These are phyloP conservation scores for Osmoderma eremita DNA, from an alignment of 2,888 invertebrate species.

Conservation along the genomic window DNA sequence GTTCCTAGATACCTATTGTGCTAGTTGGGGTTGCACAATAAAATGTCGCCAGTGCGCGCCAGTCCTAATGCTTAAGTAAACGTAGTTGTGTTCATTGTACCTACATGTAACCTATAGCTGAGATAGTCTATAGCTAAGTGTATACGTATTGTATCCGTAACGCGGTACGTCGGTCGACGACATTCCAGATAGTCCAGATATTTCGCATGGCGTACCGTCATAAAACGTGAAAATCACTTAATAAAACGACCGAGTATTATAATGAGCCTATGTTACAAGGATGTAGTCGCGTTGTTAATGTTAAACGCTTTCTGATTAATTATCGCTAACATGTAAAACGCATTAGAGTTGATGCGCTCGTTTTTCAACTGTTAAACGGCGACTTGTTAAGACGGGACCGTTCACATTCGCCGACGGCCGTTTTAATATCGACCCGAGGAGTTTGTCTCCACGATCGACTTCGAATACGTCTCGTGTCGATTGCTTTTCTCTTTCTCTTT, in stretches of 20 bases:
- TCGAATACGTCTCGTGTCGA: no score
- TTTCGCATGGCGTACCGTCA: constrained; percentile 38
- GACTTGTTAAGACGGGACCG: constrained; percentile 45
- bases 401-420: constrained; percentile 6
- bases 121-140: not conserved
- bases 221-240: constrained; percentile 58
- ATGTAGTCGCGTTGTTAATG: constrained; percentile 62
- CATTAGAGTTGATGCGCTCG: constrained; percentile 59
- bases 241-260: constrained; percentile 57
- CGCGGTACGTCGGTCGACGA: not conserved
- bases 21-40: no score
- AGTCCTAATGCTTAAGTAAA: no score
- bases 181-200: constrained; percentile 35
- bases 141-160: constrained; percentile 16
- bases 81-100: no score
- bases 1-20: no score
- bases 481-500: no score
- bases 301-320: constrained; percentile 62
- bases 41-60: no score
- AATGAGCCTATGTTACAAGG: constrained; percentile 59
- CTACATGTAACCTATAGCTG: no score
- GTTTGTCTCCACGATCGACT: no score
- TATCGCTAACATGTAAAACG: constrained; percentile 62
- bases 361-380: constrained; percentile 51
- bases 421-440: constrained; percentile 19